Percentiles rank a stretch among this genome's conserved stretches.
phyloP scores from a whole-genome alignment of 2,888 invertebrate genomes.

The Plebejus anna region DNA sequence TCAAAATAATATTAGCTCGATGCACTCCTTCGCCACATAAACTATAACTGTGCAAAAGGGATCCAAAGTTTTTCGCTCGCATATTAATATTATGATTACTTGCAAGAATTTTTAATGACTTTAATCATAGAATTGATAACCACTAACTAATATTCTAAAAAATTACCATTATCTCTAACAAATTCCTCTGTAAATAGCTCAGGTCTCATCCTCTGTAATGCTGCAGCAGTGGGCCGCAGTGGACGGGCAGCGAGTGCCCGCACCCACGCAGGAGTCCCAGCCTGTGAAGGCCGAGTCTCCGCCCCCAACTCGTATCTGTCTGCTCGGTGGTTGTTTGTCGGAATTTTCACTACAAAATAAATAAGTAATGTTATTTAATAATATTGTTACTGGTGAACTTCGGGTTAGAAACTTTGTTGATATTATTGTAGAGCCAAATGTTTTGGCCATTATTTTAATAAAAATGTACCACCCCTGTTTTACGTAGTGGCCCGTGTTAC shows the following conservation, averaged over 20 bases:
- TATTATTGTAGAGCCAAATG: neutral
- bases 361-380: neutral
- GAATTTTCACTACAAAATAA: conserved; percentile 64
- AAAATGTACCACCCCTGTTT: too few relatives aligned
- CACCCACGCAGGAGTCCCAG: conserved; percentile 73
- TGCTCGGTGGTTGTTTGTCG: conserved; percentile 74
- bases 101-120: neutral
- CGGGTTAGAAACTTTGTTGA: neutral
- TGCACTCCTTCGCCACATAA: too few relatives aligned
- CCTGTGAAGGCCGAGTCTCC: conserved; percentile 64
- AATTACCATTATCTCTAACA: conserved; percentile 63
- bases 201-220: conserved; percentile 56
- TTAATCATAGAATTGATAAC: neutral
- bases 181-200: conserved; percentile 70
- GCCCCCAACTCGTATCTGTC: conserved; percentile 74
- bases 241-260: conserved; percentile 63
- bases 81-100: neutral
- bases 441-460: too few relatives aligned
- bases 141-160: neutral
- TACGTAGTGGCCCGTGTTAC: too few relatives aligned
- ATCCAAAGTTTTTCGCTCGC: too few relatives aligned
- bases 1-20: too few relatives aligned
- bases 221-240: conserved; percentile 54
- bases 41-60: too few relatives aligned
- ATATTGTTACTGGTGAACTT: neutral